These are phyloP conservation scores for roundworm (Caenorhabditis elegans) DNA, from an alignment of 1,140 invertebrate genomes.

Conservation along the genomic window WBcel235 BX284603.4:1996501-1997000, in stretches of 20 bases:
- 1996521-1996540: too few species aligned
- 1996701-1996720: too few species aligned
- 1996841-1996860: too few species aligned
- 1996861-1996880: background rate
- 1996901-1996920: background rate
- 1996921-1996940: slow-evolving; percentile 19
- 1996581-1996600: too few species aligned
- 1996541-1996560: too few species aligned
- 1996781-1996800: background rate
- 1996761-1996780: background rate
- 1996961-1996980: slow-evolving; percentile 4
- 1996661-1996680: background rate
- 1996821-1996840: background rate
- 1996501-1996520: too few species aligned
- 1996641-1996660: background rate
- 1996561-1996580: too few species aligned
- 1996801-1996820: background rate
- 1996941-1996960: background rate
- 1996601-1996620: too few species aligned
- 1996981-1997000: background rate
- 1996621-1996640: too few species aligned
- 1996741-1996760: background rate
- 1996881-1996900: slow-evolving; percentile 25
- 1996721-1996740: background rate
- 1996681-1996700: too few species aligned